These are phyloP conservation scores for Pseudomyrmex concolor DNA, from an alignment of 1,140 invertebrate species.

Conservation along the genomic window DNA sequence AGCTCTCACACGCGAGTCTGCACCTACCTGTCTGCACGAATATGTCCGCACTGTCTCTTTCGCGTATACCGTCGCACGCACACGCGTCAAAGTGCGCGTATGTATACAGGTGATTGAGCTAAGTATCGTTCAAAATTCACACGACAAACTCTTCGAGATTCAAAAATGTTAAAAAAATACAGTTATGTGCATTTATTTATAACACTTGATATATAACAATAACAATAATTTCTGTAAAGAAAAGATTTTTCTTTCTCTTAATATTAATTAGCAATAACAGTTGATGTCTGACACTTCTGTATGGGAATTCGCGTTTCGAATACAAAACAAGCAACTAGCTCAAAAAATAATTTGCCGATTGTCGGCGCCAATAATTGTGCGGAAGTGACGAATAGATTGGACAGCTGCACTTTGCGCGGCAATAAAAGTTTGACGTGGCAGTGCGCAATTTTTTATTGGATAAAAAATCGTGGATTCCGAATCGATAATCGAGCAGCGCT, in stretches of 20 bases:
- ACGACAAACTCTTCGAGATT: background rate
- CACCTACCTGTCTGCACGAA: slow-evolving; percentile 70
- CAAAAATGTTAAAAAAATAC: slow-evolving; percentile 2
- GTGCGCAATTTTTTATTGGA: slow-evolving; percentile 35
- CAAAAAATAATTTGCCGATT: slow-evolving; percentile 9
- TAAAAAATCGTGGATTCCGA: slow-evolving; percentile 65
- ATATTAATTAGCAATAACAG: no score
- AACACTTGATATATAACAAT: background rate
- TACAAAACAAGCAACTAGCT: slow-evolving; percentile 22
- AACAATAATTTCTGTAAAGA: background rate
- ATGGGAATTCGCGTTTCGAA: slow-evolving; percentile 51
- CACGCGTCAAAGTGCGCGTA: background rate
- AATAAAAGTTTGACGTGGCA: slow-evolving; percentile 12
- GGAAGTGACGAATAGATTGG: slow-evolving; percentile 50
- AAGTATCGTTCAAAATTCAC: slow-evolving; percentile 19
- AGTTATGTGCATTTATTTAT: background rate
- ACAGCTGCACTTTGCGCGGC: slow-evolving; percentile 51
- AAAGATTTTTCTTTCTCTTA: no score
- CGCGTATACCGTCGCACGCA: background rate
- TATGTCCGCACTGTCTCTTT: slow-evolving; percentile 43
- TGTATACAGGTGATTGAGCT: slow-evolving; percentile 27
- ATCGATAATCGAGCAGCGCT: slow-evolving; percentile 70
- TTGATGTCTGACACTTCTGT: background rate
- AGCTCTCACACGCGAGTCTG: slow-evolving; percentile 42
- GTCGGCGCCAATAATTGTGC: slow-evolving; percentile 13